Conservation (phyloP, 2,113 vertebrate genomes). For the Seriola rivoliana region DNA sequence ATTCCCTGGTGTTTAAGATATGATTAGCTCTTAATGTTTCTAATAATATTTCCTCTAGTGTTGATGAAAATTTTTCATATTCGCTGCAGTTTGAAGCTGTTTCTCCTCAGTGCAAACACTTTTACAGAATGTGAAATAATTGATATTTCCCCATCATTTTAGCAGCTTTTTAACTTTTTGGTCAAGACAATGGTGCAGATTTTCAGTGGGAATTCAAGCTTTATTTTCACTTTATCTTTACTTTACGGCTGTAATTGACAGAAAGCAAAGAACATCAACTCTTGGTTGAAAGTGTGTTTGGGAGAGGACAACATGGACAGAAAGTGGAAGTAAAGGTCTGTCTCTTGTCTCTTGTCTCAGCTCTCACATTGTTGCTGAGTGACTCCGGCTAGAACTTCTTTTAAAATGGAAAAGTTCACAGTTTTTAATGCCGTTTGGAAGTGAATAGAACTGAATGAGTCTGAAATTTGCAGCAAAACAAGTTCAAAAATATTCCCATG, state of each 20-base stretch:
- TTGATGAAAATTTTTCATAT: not conserved
- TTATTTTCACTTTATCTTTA: not conserved
- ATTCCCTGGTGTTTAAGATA: slow-evolving; percentile 24
- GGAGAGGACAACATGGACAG: slow-evolving; percentile 35
- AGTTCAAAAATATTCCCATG: not conserved
- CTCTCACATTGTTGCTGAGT: slow-evolving; percentile 18
- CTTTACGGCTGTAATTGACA: slow-evolving; percentile 15
- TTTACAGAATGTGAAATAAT: slow-evolving; percentile 8
- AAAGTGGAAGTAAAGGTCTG: slow-evolving; percentile 11
- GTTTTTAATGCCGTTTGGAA: slow-evolving; percentile 8
- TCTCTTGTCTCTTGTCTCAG: slow-evolving; percentile 4
- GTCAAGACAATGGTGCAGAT: not conserved
- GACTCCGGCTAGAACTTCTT: not conserved
- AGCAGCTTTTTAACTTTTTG: not conserved
- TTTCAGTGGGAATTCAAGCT: not conserved
- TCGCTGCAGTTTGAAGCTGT: not conserved
- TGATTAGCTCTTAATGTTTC: slow-evolving; percentile 11
- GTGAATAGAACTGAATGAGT: not conserved
- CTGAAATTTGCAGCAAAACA: slow-evolving; percentile 12
- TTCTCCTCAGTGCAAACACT: not conserved
- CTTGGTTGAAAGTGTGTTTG: slow-evolving; percentile 29
- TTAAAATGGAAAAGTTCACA: slow-evolving; percentile 22
- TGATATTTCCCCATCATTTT: not conserved
- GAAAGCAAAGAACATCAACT: slow-evolving; percentile 16
- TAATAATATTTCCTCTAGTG: slow-evolving; percentile 9